Evolutionary conservation across 1,140 invertebrate genomes (phyloP).

Genomic region (Lepidotrigona ventralis): DNA sequence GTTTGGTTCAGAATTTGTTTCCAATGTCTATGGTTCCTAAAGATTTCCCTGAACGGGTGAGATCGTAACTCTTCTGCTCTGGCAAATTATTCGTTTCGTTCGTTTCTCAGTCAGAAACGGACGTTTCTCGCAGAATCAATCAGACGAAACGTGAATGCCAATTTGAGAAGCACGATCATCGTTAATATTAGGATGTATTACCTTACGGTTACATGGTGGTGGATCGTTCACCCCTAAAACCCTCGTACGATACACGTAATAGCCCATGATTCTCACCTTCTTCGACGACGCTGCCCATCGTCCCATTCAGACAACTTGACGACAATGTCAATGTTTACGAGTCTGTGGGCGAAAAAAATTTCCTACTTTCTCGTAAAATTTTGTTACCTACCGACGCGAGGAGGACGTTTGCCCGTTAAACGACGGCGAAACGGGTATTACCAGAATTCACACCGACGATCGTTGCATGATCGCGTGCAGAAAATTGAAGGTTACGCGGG

Average conservation of each 20-base stretch:
- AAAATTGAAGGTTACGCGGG: constrained; percentile 60
- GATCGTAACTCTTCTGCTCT: too few species aligned
- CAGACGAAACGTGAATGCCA: background rate
- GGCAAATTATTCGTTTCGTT: too few species aligned
- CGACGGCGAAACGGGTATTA: constrained; percentile 1
- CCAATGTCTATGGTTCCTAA: too few species aligned
- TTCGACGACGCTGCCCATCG: background rate
- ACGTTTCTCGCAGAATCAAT: background rate
- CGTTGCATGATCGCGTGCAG: constrained; percentile 63
- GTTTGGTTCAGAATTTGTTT: too few species aligned
- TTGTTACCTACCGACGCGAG: background rate
- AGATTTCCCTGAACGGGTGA: too few species aligned
- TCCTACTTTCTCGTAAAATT: background rate
- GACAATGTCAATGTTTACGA: background rate
- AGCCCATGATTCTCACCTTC: background rate
- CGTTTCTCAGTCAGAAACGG: too few species aligned
- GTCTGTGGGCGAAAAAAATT: background rate
- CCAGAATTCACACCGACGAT: constrained; percentile 30
- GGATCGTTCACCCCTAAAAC: background rate
- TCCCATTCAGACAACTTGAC: background rate
- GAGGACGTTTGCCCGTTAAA: background rate
- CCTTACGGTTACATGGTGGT: background rate
- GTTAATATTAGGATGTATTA: background rate
- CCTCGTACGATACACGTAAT: background rate
- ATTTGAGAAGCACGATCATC: background rate